Evolutionary conservation across 2,797 vertebrate species (phyloP), one percentile per base, ranked within the genome.

Genomic region (Synaphobranchus kaupii): DNA sequence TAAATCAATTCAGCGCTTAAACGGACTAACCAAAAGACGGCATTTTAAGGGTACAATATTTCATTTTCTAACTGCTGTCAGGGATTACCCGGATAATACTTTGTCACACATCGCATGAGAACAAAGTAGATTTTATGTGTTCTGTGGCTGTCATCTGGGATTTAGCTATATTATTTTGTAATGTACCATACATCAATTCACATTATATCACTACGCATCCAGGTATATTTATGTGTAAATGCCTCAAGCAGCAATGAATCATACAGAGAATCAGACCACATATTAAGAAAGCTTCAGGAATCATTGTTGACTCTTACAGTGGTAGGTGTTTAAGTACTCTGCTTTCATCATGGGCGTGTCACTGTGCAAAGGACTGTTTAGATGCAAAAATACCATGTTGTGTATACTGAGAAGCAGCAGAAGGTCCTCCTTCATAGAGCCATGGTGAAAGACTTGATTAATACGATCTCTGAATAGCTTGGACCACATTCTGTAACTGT

Each of bases 401-500:
- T 87, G 73, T 81, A 85, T 84, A 86, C 86, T 88, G 81, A 88
- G 83, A 90, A 92, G 87, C 76, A 28, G 84, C 90, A 88, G 88
- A 92, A 90, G 87, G 87, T 87, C 60, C 87, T 81, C 58, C 93
- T 93, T 92, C 91, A 92, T 89, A 90, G 91, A 89, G 87, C 87
- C 90, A 91, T 54, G 91, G 91, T 93, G 93, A 95, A 93, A 95
- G 94, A 92, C 88, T 73, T 92, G 92, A 94, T 94, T 92, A 94
- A 95, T 92, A 90, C 28, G 83, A 94, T 92, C 91, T 90, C 90
- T 6, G 88, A 90, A 91, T 92, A 90, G 91, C 89, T 92, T 91
- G 92, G 91, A 94, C 81, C 0, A 58, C 80, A 91, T 81, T 89
- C 93, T 94, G 94, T 95, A 94, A 95, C 94, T 71, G 89, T 94